Evolutionary conservation across 2,888 invertebrate genomes (phyloP).

Genomic region (Polydrusus cervinus): DNA sequence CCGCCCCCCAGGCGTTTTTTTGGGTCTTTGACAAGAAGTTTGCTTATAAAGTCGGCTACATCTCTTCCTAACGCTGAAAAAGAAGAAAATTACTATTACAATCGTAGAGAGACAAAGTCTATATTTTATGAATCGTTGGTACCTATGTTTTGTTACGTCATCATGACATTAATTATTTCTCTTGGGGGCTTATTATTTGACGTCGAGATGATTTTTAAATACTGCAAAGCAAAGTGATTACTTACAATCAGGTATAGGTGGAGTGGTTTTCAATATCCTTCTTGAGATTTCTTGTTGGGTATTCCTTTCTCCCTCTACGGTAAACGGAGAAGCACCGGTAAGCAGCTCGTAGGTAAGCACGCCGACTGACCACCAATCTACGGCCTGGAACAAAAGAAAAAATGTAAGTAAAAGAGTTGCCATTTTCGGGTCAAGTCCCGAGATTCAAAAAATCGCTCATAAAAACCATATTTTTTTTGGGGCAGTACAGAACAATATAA

Average conservation of each 20-base stretch:
- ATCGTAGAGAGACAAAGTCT: neutral
- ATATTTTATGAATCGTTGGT: neutral
- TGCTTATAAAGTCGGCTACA: conserved; percentile 85
- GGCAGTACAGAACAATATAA: neutral
- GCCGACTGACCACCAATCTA: conserved; percentile 99
- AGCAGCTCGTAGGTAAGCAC: conserved; percentile 96
- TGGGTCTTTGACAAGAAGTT: conserved; percentile 93
- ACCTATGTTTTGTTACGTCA: neutral
- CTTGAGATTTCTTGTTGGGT: conserved; percentile 95
- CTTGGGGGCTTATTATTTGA: no score
- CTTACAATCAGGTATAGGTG: conserved; percentile 87
- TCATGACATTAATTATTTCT: no score
- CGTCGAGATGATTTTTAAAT: no score
- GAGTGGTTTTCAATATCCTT: conserved; percentile 90
- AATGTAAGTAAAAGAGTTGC: neutral
- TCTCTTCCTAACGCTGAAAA: conserved; percentile 77
- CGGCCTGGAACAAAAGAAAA: conserved; percentile 79
- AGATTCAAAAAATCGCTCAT: neutral
- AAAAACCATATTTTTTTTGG: neutral
- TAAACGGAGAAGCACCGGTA: conserved; percentile 98
- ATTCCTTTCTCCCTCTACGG: conserved; percentile 95
- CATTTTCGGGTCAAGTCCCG: no score
- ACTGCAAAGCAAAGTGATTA: conserved; percentile 11
- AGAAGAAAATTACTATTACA: conserved; percentile 23
- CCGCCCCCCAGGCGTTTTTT: conserved; percentile 90